A percentile compares a stretch with the other conserved stretches of the same genome.
Conservation (phyloP, 2,113 vertebrate genomes). For the Vicugna pacos region DNA sequence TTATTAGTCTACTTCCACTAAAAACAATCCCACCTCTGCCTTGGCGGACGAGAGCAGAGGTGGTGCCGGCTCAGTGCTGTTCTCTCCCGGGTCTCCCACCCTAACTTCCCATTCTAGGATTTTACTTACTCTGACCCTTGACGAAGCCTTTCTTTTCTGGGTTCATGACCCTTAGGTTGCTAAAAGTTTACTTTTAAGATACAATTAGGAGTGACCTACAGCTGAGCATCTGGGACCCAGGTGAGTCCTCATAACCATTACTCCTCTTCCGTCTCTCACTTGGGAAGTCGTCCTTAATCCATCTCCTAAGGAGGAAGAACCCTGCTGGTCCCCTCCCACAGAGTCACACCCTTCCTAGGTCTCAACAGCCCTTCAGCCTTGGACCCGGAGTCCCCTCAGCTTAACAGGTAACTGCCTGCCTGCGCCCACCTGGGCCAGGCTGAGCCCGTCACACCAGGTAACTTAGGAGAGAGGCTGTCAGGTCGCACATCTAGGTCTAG, state of each 20-base stretch:
- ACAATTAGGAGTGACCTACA: background rate
- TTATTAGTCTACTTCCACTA: slow-evolving; percentile 27
- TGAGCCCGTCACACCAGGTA: background rate
- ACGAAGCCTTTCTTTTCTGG: background rate
- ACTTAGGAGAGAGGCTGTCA: background rate
- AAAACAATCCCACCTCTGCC: background rate
- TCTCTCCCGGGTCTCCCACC: background rate
- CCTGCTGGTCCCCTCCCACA: background rate
- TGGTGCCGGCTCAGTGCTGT: background rate
- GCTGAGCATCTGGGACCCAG: background rate
- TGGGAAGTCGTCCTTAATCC: slow-evolving; percentile 20
- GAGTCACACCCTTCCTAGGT: background rate
- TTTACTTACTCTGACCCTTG: background rate
- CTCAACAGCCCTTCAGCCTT: background rate
- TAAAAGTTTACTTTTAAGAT: slow-evolving; percentile 55
- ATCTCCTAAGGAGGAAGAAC: background rate
- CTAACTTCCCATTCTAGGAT: background rate
- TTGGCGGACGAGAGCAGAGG: background rate
- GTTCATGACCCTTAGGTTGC: background rate
- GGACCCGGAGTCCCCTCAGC: background rate
- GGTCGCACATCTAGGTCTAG: background rate
- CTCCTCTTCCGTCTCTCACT: background rate
- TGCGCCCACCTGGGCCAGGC: background rate
- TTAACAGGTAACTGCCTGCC: background rate
- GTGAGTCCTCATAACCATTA: background rate